Base-by-base conservation (phyloP, 2,113 vertebrate genomes). In the Colossoma macropomum region DNA sequence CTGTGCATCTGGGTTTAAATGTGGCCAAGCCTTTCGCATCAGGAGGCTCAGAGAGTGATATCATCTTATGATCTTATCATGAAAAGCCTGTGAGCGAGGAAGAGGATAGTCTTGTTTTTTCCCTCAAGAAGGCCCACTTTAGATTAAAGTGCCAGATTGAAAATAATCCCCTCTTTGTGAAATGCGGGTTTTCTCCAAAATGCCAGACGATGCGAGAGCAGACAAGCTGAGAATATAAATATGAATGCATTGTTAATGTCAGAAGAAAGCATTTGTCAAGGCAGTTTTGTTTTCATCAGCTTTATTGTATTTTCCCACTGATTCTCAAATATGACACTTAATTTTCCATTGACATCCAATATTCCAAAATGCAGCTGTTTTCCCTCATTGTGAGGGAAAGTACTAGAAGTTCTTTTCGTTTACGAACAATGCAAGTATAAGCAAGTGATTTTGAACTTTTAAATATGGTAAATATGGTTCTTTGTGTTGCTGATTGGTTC, bases 31-130 rank as follows among this genome's bases (percentile, higher is more conserved):
- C n/a, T 25, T 45, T 62, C 4, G 16, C 19, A 60, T 17, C 32
- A 60, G 66, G 52, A 69, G 21, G 54, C 60, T 50, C 63, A 38
- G 13, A 23, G 75, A 50, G 25, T 6, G 27, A 54, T 66, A 27
- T 30, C 48, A 21, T 78, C n/a, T 68, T n/a, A 62, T 48, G 56
- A 77, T 19, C 23, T 77, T 41, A 77, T 45, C n/a, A 52, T 63
- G 38, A 63, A 65, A 75, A 59, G 27, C 25, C 59, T 62, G 59
- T 62, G 21, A 41, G 59, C 52, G n/a, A n/a, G 27, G 11, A 75
- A 12, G 12, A 23, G 48, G 27, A 17, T 32, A 56, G 32, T 25
- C 9, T 62, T 56, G 54, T 60, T 63, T 62, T 27, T 16, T 23
- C 59, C 6, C n/a, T 16, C 56, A 63, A 41, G 32, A 62, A 77